Base-by-base conservation (phyloP, 2,113 vertebrate species). In the Taxidea taxus region DNA sequence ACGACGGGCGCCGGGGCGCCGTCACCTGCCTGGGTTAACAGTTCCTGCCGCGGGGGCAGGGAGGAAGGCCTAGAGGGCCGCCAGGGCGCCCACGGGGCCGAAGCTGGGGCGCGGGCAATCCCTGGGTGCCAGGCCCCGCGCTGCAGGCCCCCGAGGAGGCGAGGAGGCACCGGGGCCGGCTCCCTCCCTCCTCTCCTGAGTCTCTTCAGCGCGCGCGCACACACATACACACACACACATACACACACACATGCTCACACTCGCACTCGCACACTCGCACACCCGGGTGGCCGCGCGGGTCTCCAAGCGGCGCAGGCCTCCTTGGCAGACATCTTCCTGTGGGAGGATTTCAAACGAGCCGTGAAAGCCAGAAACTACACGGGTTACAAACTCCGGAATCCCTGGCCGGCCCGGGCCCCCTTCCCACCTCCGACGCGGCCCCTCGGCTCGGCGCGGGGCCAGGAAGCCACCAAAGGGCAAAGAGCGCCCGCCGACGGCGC, bases 281-380 rank as follows among this genome's bases (percentile, higher is more conserved):
- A 75, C 78, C 58, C 85, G 42, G 87, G 62, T 95, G 95, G 95
- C 87, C 72, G 29, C 87, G 58, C 42, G 23, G 82, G 91, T 39
- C 90, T 95, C 85, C 31, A 54, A 94, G 90, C 49, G 11, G 31
- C 91, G 89, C 83, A 86, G 94, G 91, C 75, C 64, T 97, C 97
- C 91, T 98, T 97, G 94, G 97, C 94, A 98, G 95, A 93, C 66
- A 49, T 11, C 62, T 98, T 98, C 98, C 97, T 97, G 87, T 47
- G 54, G 96, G 91, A 98, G 93, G 87, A 98, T 98, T 98, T 98
- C 97, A 98, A 98, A 97, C 54, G 95, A 97, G 70, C 95, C 97
- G 97, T 98, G 97, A 98, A 98, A 98, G 95, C 97, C 93, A 98
- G 98, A 98, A 98, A 34, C 95, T 94, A 97, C 98, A 98, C 6